These are phyloP conservation scores for Meandrusa payeni DNA, from an alignment of 2,888 invertebrate species.

Conservation along the genomic window DNA sequence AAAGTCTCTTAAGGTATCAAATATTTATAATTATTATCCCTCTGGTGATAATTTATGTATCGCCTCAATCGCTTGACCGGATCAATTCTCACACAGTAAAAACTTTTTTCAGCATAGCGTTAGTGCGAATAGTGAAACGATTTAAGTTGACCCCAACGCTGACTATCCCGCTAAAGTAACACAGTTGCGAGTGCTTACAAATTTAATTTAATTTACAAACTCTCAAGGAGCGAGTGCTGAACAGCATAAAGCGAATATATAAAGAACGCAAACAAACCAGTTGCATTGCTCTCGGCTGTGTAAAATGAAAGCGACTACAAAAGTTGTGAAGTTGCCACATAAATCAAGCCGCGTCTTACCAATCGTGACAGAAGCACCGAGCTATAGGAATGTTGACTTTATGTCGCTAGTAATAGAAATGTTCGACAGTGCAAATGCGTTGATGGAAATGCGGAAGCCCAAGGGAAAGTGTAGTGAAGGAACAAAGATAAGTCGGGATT, in stretches of 20 bases:
- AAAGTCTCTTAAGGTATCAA: no score
- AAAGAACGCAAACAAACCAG: conserved; percentile 44
- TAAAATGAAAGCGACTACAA: conserved; percentile 69
- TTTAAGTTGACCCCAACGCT: no score
- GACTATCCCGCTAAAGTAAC: no score
- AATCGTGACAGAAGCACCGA: conserved; percentile 20
- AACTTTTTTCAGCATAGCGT: no score
- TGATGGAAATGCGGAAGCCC: conserved; percentile 46
- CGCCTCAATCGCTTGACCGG: no score
- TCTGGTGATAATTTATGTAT: no score
- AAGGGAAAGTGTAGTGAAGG: conserved; percentile 75
- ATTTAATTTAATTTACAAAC: conserved; percentile 21
- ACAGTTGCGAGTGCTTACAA: no score
- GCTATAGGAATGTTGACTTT: conserved; percentile 33
- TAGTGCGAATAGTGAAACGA: no score
- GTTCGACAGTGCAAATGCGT: conserved; percentile 28
- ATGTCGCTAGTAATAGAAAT: conserved; percentile 29
- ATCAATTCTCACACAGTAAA: no score
- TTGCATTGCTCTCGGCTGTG: conserved; percentile 50
- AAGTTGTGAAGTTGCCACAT: conserved; percentile 65
- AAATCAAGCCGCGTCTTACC: conserved; percentile 54
- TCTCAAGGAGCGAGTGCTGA: conserved; percentile 21
- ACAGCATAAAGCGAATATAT: conserved; percentile 40
- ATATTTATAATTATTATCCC: no score
- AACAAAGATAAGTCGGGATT: conserved; percentile 76